Evolutionary conservation across 2,888 invertebrate species (phyloP).

Genomic region (Bellardia pandia): DNA sequence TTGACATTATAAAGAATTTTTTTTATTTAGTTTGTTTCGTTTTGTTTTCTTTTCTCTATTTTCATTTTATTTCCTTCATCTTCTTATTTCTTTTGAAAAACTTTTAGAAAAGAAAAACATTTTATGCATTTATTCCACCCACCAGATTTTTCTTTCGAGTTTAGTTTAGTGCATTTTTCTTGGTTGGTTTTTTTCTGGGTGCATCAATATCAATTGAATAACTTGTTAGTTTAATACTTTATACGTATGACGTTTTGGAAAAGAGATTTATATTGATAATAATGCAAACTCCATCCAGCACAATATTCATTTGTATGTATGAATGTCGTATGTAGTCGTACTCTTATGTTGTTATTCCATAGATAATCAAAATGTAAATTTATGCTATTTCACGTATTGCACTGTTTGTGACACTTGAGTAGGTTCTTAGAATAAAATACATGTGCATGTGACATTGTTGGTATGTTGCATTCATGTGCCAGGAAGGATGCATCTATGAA

Average conservation of each 20-base stretch:
- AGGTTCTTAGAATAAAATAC: constrained; percentile 62
- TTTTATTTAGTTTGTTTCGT: constrained; percentile 1
- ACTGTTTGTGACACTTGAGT: constrained; percentile 74
- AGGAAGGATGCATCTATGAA: constrained; percentile 36
- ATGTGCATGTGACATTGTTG: constrained; percentile 51
- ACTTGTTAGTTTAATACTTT: constrained; percentile 62
- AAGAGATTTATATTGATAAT: constrained; percentile 67
- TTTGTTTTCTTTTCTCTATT: constrained; percentile 38
- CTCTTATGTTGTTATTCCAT: constrained; percentile 49
- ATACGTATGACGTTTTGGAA: constrained; percentile 56
- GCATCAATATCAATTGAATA: constrained; percentile 73
- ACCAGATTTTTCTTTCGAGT: constrained; percentile 54
- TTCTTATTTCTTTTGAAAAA: constrained; percentile 33
- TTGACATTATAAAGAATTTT: constrained; percentile 65
- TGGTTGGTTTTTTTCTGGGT: constrained; percentile 50
- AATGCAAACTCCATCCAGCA: constrained; percentile 41
- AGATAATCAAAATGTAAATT: constrained; percentile 72
- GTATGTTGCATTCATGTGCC: neutral
- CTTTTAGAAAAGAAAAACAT: constrained; percentile 31
- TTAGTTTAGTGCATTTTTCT: constrained; percentile 25
- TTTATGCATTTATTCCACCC: constrained; percentile 73
- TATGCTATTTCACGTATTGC: constrained; percentile 73
- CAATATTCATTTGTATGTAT: constrained; percentile 27
- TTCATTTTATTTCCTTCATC: constrained; percentile 37
- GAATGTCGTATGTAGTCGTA: constrained; percentile 44